Conservation (phyloP, 1,140 invertebrate genomes). For the Platorchestia sp. region DNA sequence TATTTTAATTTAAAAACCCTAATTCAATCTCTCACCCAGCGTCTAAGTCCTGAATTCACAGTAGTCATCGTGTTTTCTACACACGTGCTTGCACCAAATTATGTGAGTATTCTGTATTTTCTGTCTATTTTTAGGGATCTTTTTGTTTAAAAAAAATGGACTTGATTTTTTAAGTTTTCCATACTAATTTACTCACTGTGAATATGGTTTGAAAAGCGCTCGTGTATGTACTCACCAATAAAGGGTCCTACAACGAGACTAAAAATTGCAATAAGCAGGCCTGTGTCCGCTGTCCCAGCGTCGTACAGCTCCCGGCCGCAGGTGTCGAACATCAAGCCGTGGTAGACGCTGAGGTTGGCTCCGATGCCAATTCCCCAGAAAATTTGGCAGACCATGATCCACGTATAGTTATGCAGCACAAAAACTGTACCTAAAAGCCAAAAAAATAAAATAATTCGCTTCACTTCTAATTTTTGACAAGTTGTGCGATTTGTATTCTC, state of each 20-base stretch:
- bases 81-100: too few species aligned
- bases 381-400: constrained; percentile 33
- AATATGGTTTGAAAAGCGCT: too few species aligned
- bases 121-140: too few species aligned
- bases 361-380: not conserved
- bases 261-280: not conserved
- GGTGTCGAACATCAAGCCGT: not conserved
- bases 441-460: not conserved
- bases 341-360: not conserved
- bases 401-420: not conserved
- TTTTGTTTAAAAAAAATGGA: too few species aligned
- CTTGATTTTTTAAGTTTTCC: too few species aligned
- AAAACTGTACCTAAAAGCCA: not conserved
- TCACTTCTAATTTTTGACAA: not conserved
- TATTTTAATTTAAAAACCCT: not conserved
- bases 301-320: constrained; percentile 11
- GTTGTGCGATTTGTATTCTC: not conserved
- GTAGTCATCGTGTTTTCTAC: too few species aligned
- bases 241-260: not conserved
- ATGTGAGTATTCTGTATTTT: too few species aligned
- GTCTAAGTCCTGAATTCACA: not conserved
- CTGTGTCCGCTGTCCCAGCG: not conserved
- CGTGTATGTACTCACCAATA: not conserved
- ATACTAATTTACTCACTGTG: too few species aligned
- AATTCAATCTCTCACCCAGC: not conserved